Conservation (phyloP, 1,140 invertebrate species). For the Neodiprion lecontei region DNA sequence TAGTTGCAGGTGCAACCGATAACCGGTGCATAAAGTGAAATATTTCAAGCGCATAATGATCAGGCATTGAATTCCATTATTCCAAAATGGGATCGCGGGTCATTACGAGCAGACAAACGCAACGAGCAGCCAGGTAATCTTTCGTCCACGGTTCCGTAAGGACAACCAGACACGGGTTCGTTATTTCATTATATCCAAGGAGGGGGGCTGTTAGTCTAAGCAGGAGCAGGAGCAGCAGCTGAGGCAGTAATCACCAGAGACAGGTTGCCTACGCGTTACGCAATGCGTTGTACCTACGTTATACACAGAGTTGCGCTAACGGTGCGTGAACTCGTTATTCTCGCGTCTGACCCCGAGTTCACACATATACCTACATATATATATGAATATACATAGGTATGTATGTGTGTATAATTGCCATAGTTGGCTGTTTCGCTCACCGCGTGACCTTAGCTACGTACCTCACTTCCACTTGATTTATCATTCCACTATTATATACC, state of each 20-base stretch:
- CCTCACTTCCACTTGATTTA: not conserved
- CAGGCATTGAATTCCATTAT: no score
- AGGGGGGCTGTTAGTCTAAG: not conserved
- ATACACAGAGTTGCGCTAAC: not conserved
- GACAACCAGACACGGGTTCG: not conserved
- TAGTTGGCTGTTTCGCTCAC: no score
- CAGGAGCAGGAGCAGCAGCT: not conserved
- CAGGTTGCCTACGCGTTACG: not conserved
- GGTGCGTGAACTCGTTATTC: not conserved
- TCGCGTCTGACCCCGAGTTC: not conserved
- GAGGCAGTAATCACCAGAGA: not conserved
- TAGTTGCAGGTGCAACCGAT: no score
- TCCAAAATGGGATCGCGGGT: not conserved
- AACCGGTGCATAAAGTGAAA: no score
- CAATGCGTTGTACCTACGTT: not conserved
- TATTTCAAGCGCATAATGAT: no score
- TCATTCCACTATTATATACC: not conserved
- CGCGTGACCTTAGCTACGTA: not conserved
- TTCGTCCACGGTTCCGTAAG: not conserved
- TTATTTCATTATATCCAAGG: not conserved
- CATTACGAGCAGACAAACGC: not conserved
- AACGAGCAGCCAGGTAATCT: not conserved
- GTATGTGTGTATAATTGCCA: not conserved
- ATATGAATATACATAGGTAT: no score
- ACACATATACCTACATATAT: not conserved